Evolutionary conservation across 2,797 vertebrate species (phyloP).

Genomic region (Malacoctenus gilli): DNA sequence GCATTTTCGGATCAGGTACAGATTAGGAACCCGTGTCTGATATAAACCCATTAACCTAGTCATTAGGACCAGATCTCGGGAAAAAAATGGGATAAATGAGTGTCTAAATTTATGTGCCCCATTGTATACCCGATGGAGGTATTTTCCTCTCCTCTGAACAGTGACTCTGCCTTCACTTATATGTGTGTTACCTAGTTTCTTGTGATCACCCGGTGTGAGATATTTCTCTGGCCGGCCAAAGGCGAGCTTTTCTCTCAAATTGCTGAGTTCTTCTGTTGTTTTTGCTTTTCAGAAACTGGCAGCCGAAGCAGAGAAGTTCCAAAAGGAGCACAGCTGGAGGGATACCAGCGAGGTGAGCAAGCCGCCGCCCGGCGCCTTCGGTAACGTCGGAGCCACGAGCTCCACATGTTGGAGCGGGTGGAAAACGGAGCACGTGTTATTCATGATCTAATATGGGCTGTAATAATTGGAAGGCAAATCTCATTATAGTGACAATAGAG

Average conservation of each 20-base stretch:
- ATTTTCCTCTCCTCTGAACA: no score
- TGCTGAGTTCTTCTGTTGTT: constrained; percentile 44
- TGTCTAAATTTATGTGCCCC: constrained; percentile 73
- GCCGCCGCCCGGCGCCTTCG: constrained; percentile 16
- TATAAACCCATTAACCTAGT: constrained; percentile 83
- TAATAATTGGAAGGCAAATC: constrained; percentile 58
- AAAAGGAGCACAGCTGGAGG: constrained; percentile 87
- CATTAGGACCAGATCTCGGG: constrained; percentile 73
- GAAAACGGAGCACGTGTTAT: constrained; percentile 6
- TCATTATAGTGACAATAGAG: constrained; percentile 45
- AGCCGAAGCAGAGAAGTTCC: constrained; percentile 85
- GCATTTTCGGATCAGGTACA: constrained; percentile 74
- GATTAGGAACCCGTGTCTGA: constrained; percentile 72
- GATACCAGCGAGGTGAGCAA: constrained; percentile 87
- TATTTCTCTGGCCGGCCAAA: neutral
- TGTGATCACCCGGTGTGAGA: neutral
- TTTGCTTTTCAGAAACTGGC: constrained; percentile 82
- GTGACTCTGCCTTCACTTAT: neutral
- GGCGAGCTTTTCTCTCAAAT: neutral
- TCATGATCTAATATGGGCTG: constrained; percentile 42
- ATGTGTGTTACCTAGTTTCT: neutral
- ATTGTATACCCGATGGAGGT: constrained; percentile 30
- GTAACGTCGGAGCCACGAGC: constrained; percentile 17
- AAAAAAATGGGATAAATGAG: constrained; percentile 47
- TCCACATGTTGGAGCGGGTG: constrained; percentile 13